Conservation (phyloP, 2,113 vertebrate genomes). For the Turnix velox region DNA sequence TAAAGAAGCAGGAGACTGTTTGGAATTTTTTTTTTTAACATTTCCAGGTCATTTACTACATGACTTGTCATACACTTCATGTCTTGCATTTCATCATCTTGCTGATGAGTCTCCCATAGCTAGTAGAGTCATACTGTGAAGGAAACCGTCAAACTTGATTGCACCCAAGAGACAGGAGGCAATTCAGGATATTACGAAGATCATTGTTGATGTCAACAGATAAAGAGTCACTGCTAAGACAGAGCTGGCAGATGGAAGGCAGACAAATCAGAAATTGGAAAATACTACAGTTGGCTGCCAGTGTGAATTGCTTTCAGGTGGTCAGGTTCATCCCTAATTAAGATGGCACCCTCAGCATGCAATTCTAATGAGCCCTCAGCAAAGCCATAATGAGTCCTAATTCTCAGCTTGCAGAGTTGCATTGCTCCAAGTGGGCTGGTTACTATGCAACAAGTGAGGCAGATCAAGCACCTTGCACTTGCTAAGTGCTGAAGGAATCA, state of each 20-base stretch:
- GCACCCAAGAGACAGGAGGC: not conserved
- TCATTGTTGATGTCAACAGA: conserved; percentile 10
- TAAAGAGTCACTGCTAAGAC: conserved; percentile 22
- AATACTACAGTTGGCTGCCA: conserved; percentile 56
- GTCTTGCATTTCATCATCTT: not conserved
- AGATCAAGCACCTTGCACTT: not conserved
- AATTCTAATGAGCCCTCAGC: conserved; percentile 45
- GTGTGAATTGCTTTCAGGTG: conserved; percentile 68
- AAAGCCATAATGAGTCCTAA: conserved; percentile 36
- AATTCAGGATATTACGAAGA: not conserved
- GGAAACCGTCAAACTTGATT: not conserved
- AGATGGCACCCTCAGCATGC: conserved; percentile 31
- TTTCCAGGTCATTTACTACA: not conserved
- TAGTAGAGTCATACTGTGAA: not conserved
- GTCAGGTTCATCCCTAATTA: conserved; percentile 65
- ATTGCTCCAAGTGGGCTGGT: conserved; percentile 6
- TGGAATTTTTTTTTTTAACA: not conserved
- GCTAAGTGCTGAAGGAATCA: not conserved
- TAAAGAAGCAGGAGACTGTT: not conserved
- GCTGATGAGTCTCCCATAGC: not conserved
- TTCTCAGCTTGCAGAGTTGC: conserved; percentile 26
- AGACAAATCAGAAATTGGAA: conserved; percentile 52
- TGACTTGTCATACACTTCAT: not conserved
- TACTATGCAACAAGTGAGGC: conserved; percentile 39
- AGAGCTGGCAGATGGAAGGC: conserved; percentile 53